Conservation (phyloP, 2,888 invertebrate species). For the Pristionchus maxplancki region DNA sequence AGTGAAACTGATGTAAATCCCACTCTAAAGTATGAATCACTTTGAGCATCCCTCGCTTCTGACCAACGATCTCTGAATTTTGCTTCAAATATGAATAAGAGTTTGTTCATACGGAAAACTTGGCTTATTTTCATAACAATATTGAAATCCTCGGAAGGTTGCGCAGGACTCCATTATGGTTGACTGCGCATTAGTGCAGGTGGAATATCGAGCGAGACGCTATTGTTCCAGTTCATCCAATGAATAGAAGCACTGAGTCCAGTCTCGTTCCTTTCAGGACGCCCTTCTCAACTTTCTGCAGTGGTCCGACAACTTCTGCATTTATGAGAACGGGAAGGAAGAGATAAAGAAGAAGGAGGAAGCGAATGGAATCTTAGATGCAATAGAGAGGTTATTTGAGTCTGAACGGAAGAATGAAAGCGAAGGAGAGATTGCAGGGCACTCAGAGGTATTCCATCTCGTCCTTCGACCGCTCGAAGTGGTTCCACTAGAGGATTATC, state of each 20-base stretch:
- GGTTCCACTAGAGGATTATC: slow-evolving; percentile 25
- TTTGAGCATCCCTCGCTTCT: background rate
- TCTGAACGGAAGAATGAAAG: background rate
- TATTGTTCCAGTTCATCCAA: background rate
- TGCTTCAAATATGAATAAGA: background rate
- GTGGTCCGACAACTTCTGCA: slow-evolving; percentile 47
- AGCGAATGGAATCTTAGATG: slow-evolving; percentile 11
- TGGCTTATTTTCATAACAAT: background rate
- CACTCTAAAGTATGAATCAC: background rate
- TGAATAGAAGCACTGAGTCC: background rate
- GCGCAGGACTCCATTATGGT: background rate
- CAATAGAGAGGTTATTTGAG: slow-evolving; percentile 27
- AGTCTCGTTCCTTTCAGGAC: slow-evolving; percentile 39
- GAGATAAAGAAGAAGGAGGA: slow-evolving; percentile 50
- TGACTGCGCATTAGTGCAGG: background rate
- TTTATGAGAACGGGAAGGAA: slow-evolving; percentile 6
- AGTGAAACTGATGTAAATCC: background rate
- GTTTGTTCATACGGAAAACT: background rate
- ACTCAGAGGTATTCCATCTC: slow-evolving; percentile 33
- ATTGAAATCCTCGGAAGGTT: background rate
- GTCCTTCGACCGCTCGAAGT: background rate
- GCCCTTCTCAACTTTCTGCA: slow-evolving; percentile 45
- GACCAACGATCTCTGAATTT: background rate
- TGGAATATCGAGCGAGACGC: background rate
- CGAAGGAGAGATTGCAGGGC: slow-evolving; percentile 18